These are phyloP conservation scores for Ptilonorhynchus violaceus DNA, from an alignment of 2,113 vertebrate species.

Conservation along the genomic window DNA sequence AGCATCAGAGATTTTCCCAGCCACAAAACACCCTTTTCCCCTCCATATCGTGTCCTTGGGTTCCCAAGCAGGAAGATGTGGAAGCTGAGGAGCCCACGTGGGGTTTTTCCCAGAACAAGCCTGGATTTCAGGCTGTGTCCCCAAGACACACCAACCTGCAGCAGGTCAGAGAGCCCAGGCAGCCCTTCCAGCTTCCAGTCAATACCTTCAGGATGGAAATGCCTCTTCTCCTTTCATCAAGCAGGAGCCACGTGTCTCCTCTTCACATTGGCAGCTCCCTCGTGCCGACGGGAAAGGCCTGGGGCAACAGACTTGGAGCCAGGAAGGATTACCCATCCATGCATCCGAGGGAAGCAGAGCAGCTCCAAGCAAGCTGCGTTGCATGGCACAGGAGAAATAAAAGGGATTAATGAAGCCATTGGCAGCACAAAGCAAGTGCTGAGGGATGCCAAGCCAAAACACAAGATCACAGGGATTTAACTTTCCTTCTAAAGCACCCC, in stretches of 20 bases:
- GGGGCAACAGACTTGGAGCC: accelerated
- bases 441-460: not conserved
- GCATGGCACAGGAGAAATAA: not conserved
- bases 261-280: not conserved
- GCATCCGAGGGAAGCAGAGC: not conserved
- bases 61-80: not conserved
- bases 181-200: not conserved
- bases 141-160: not conserved
- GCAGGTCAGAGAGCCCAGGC: not conserved
- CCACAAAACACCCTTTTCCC: not conserved
- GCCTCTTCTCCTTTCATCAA: not conserved
- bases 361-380: not conserved
- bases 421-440: not conserved
- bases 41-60: accelerated
- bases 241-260: not conserved
- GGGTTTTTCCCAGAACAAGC: not conserved
- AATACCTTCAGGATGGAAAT: not conserved
- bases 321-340: not conserved
- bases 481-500: not conserved
- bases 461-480: not conserved
- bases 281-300: accelerated
- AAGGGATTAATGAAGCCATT: not conserved
- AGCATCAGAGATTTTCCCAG: not conserved
- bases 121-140: not conserved
- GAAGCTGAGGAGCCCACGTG: not conserved